Conservation (phyloP, 2,797 vertebrate species). For the Erethizon dorsatum region DNA sequence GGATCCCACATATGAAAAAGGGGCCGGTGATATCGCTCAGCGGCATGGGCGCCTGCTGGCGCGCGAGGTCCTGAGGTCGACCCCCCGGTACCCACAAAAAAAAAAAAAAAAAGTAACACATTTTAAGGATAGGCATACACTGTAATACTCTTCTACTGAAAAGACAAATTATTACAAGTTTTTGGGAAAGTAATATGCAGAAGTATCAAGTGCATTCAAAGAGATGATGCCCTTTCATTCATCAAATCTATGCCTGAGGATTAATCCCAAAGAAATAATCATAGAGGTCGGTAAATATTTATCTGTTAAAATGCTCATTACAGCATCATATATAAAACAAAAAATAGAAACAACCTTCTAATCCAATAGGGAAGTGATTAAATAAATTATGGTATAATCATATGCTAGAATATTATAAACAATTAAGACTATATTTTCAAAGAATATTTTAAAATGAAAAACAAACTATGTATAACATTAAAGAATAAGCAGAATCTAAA, state of each 20-base stretch:
- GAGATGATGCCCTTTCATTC: neutral
- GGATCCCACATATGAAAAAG: too few relatives aligned
- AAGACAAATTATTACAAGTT: constrained; percentile 6
- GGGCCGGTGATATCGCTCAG: too few relatives aligned
- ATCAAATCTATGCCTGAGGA: neutral
- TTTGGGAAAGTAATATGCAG: neutral
- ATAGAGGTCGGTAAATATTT: constrained; percentile 36
- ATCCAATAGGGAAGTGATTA: constrained; percentile 43
- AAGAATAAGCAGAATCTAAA: constrained; percentile 60
- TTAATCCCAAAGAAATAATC: constrained; percentile 10
- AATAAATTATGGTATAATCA: constrained; percentile 40
- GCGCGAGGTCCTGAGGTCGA: too few relatives aligned
- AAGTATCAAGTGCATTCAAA: neutral
- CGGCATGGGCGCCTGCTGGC: too few relatives aligned
- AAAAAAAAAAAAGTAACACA: neutral
- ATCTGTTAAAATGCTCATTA: neutral
- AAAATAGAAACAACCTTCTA: neutral
- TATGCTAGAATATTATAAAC: neutral
- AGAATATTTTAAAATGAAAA: constrained; percentile 27
- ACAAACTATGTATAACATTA: constrained; percentile 28
- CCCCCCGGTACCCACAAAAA: too few relatives aligned
- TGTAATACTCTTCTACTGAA: neutral
- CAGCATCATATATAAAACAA: neutral
- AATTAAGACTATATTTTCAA: constrained; percentile 51
- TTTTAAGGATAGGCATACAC: neutral